phyloP scores from a whole-genome alignment of 2,797 vertebrate species.

The Hozukius guyotensis region DNA sequence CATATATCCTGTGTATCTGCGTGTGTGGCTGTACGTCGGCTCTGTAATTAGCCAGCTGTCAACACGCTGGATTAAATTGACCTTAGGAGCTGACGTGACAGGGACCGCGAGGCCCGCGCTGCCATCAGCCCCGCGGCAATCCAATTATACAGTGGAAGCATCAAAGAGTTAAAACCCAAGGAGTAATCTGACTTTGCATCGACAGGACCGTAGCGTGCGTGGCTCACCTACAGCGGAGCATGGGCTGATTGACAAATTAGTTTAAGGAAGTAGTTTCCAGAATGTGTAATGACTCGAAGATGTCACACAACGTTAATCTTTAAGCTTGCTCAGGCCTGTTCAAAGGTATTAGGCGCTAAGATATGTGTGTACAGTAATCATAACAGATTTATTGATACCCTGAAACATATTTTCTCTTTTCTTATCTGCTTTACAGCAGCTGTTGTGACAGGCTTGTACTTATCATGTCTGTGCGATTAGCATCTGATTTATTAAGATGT shows the following conservation, averaged over 20 bases:
- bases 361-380: conserved; percentile 1
- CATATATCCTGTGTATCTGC: background rate
- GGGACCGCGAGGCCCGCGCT: background rate
- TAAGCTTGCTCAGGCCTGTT: conserved; percentile 22
- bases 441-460: conserved; percentile 28
- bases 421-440: background rate
- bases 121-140: conserved; percentile 19
- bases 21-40: background rate
- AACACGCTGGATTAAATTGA: conserved; percentile 49
- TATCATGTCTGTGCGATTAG: conserved; percentile 34
- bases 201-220: conserved; percentile 9
- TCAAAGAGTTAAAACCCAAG: conserved; percentile 24
- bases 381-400: conserved; percentile 21
- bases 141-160: conserved; percentile 35
- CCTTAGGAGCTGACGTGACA: conserved; percentile 45
- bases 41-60: conserved; percentile 65
- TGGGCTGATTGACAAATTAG: conserved; percentile 58
- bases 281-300: conserved; percentile 47
- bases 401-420: background rate
- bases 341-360: background rate
- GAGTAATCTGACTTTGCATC: conserved; percentile 6
- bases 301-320: conserved; percentile 11
- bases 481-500: conserved; percentile 41
- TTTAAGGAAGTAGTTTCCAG: conserved; percentile 39
- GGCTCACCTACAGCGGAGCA: background rate